Evolutionary conservation across 2,113 vertebrate genomes (phyloP), one percentile per base, ranked within the genome.

Genomic region (Motacilla alba): DNA sequence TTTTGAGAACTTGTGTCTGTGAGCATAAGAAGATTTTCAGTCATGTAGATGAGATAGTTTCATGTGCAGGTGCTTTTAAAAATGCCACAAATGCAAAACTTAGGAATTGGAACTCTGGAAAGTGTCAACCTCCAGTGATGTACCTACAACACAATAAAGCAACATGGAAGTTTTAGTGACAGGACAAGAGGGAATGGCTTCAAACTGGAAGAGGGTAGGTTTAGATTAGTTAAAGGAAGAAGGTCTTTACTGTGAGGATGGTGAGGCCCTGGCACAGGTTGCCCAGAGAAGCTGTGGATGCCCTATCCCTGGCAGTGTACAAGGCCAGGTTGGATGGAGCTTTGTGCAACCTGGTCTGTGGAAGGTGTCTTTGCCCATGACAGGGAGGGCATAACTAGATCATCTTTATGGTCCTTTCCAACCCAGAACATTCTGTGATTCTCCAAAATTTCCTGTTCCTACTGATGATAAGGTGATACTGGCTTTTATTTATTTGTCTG

Each of bases 381-480:
- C 18, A 27, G 6, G 10, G n/a, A 3, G 4, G 2, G 1, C 16
- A 43, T 31, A 58, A 37, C 5, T 9, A 8, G 10, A 20, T 74
- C 4, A 33, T 37, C 13, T 74, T 59, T 30, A 74, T 5, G 11
- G 22, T 52, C 4, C 11, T 13, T 53, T 82, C 44, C 15, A 74
- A 24, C 33, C 19, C 18, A n/a, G 23, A 4, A 15, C 7, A 13
- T 28, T 81, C 37, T 37, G 11, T 52, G 23, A 21, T 59, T 59
- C 49, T 46, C 6, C 11, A 69, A 37, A 89, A 43, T 62, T 11
- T 69, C 17, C 27, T 64, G 14, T 53, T 92, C 41, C 46, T 69
- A 7, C 11, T 46, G 10, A 26, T 85, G 20, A 15, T n/a, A 46
- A 58, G 6, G 10, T 47, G 30, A 30, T 47, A 17, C 22, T 60